Evolutionary conservation across 2,888 invertebrate species (phyloP).

Genomic region (Nomada fucata): DNA sequence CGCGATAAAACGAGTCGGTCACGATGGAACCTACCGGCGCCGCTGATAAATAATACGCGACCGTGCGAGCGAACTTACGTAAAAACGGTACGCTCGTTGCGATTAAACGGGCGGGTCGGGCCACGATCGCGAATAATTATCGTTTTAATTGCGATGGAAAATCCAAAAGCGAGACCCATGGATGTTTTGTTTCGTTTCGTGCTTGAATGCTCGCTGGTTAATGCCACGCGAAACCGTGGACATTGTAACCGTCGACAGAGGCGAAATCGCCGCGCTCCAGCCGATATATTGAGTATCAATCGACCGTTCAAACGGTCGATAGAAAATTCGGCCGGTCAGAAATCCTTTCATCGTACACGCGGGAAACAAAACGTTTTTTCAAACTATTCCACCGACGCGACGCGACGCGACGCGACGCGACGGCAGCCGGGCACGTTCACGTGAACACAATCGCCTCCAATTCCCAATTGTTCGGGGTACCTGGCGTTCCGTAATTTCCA

Average conservation of each 20-base stretch:
- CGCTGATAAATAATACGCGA: constrained; percentile 28
- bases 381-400: constrained; percentile 2
- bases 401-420: neutral
- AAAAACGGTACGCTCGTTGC: constrained; percentile 4
- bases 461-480: constrained; percentile 43
- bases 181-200: constrained; percentile 1
- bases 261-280: neutral
- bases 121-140: constrained; percentile 16
- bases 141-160: constrained; percentile 17
- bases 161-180: neutral
- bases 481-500: constrained; percentile 1
- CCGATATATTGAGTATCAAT: constrained; percentile 21
- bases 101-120: neutral
- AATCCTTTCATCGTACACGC: constrained; percentile 20
- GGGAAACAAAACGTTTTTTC: constrained; percentile 43
- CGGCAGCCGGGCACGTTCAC: neutral
- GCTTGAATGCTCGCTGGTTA: neutral
- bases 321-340: constrained; percentile 11
- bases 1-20: neutral
- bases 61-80: neutral
- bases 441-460: constrained; percentile 39
- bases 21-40: neutral
- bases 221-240: neutral
- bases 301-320: constrained; percentile 1
- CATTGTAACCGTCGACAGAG: neutral